phyloP scores from a whole-genome alignment of 2,888 invertebrate genomes.

The Ochropleura plecta region DNA sequence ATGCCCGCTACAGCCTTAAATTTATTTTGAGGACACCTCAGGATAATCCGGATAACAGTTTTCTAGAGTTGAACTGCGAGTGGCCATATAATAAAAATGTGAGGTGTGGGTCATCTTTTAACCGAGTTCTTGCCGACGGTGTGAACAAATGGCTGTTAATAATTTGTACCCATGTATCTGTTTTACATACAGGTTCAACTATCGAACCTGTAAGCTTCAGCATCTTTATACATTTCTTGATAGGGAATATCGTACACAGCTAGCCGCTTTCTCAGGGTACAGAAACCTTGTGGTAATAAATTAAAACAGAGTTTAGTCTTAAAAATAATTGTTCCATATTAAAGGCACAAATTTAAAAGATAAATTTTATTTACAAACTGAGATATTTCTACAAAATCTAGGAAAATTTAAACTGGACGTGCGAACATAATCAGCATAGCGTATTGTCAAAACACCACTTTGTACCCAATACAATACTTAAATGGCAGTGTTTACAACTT shows the following conservation, averaged over 20 bases:
- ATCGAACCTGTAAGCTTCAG: no score
- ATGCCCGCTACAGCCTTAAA: no score
- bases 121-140: neutral
- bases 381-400: constrained; percentile 39
- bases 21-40: no score
- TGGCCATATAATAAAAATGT: no score
- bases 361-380: constrained; percentile 51
- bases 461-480: constrained; percentile 48
- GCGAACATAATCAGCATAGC: constrained; percentile 5
- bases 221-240: neutral
- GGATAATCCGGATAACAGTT: no score
- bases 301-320: neutral
- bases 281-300: neutral
- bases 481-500: constrained; percentile 58
- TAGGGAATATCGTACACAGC: neutral
- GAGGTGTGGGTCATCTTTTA: neutral
- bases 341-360: constrained; percentile 5
- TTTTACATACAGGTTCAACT: neutral
- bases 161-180: neutral
- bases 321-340: constrained; percentile 1
- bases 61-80: no score
- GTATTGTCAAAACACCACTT: constrained; percentile 27
- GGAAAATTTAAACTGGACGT: constrained; percentile 14
- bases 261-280: neutral
- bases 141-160: neutral